A percentile compares a stretch with the other conserved stretches of the same genome.
Evolutionary conservation across 2,888 invertebrate species (phyloP).

Genomic region (Drosophila anomalata): DNA sequence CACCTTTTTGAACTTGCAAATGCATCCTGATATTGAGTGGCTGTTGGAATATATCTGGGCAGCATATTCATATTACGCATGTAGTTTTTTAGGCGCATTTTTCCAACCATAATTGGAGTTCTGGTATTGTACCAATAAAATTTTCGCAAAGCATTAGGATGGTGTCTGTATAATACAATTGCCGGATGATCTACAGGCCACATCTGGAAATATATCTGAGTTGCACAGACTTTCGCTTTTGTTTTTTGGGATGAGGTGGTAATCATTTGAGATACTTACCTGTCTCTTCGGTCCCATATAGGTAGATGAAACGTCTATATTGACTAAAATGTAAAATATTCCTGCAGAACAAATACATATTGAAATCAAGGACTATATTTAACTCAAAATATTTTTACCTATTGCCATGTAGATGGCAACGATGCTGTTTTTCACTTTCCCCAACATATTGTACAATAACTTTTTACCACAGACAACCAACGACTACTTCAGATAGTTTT

Average conservation of each 20-base stretch:
- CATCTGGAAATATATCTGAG: slow-evolving; percentile 16
- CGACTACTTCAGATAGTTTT: slow-evolving; percentile 35
- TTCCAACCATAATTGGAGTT: slow-evolving; percentile 48
- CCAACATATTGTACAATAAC: slow-evolving; percentile 34
- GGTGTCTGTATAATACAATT: slow-evolving; percentile 46
- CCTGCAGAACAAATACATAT: slow-evolving; percentile 2
- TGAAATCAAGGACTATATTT: not conserved
- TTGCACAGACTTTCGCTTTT: slow-evolving; percentile 22
- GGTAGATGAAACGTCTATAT: slow-evolving; percentile 35
- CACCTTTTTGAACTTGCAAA: slow-evolving; percentile 33
- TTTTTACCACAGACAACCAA: slow-evolving; percentile 26
- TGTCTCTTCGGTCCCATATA: slow-evolving; percentile 38
- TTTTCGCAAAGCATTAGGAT: slow-evolving; percentile 46
- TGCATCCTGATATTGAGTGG: slow-evolving; percentile 10
- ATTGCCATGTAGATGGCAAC: slow-evolving; percentile 38
- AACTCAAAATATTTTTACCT: slow-evolving; percentile 14
- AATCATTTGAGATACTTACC: slow-evolving; percentile 11
- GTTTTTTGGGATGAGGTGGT: not conserved
- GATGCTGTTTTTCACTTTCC: slow-evolving; percentile 33
- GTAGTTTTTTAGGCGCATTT: slow-evolving; percentile 37
- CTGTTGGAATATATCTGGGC: slow-evolving; percentile 32
- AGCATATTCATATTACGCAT: slow-evolving; percentile 38
- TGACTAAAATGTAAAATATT: slow-evolving; percentile 28
- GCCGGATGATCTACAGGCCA: slow-evolving; percentile 39
- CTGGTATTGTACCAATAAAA: slow-evolving; percentile 52